phyloP scores from a whole-genome alignment of 1,140 invertebrate genomes.

The Trialeurodes vaporariorum region DNA sequence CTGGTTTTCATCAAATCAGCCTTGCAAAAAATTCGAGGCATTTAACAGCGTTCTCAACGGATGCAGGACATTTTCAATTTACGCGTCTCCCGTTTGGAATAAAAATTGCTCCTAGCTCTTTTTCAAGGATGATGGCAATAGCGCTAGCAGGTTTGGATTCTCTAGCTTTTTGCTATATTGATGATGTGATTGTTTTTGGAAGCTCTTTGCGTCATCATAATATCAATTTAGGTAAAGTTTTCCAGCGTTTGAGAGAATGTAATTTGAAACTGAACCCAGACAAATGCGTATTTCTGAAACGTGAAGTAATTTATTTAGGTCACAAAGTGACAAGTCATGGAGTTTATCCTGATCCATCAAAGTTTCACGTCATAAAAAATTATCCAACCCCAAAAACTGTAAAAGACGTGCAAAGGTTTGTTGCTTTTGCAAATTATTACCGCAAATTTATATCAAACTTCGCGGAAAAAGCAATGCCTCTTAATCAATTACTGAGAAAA shows the following conservation, averaged over 20 bases:
- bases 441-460: background rate
- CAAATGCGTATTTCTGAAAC: background rate
- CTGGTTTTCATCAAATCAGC: conserved; percentile 40
- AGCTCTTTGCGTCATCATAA: background rate
- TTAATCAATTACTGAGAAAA: background rate
- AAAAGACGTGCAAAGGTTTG: background rate
- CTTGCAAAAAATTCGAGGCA: background rate
- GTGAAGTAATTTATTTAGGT: background rate
- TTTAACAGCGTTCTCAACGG: background rate
- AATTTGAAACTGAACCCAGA: background rate
- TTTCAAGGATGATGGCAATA: background rate
- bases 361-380: background rate
- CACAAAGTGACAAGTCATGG: background rate
- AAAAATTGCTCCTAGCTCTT: background rate
- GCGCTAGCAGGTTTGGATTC: background rate
- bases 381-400: background rate
- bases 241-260: background rate
- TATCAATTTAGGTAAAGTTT: background rate
- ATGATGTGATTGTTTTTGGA: background rate
- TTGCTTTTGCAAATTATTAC: background rate
- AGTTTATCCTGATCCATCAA: background rate
- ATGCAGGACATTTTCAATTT: background rate
- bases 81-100: background rate
- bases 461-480: background rate
- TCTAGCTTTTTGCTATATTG: background rate